phyloP scores from a whole-genome alignment of 2,888 invertebrate species.

The Andrena flavipes region DNA sequence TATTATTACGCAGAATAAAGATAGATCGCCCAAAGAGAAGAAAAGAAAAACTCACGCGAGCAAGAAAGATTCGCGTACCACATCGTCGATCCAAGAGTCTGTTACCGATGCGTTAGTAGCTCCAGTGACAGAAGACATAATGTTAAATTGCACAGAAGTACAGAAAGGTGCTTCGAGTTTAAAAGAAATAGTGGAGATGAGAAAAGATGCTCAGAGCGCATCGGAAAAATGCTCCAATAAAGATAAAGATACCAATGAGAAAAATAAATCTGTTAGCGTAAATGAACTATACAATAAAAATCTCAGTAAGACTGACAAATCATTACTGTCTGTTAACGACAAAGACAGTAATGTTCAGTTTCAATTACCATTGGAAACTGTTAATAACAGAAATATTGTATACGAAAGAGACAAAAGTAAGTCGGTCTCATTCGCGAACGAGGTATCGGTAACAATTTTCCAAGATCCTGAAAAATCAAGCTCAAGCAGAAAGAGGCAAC shows the following conservation, averaged over 20 bases:
- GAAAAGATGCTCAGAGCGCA: conserved; percentile 27
- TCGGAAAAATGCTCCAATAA: neutral
- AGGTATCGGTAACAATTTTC: conserved; percentile 12
- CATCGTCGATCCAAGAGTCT: no score
- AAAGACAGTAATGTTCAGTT: neutral
- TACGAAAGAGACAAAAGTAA: conserved; percentile 36
- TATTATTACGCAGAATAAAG: neutral
- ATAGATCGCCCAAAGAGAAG: neutral
- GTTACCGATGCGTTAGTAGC: neutral
- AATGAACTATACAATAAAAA: neutral
- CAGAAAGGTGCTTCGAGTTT: conserved; percentile 69
- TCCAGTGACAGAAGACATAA: conserved; percentile 50
- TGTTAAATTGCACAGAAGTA: conserved; percentile 75
- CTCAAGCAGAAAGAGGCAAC: conserved; percentile 33
- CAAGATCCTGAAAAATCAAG: neutral
- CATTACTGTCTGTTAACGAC: neutral
- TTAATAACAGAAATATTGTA: neutral
- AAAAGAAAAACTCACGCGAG: neutral
- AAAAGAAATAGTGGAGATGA: conserved; percentile 71
- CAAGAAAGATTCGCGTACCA: neutral
- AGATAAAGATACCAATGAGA: neutral
- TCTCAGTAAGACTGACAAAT: neutral
- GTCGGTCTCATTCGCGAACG: conserved; percentile 13
- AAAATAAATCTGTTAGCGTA: neutral
- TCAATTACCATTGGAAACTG: neutral